Evolutionary conservation across 2,888 invertebrate species (phyloP).

Genomic region (Xylota sylvarum): DNA sequence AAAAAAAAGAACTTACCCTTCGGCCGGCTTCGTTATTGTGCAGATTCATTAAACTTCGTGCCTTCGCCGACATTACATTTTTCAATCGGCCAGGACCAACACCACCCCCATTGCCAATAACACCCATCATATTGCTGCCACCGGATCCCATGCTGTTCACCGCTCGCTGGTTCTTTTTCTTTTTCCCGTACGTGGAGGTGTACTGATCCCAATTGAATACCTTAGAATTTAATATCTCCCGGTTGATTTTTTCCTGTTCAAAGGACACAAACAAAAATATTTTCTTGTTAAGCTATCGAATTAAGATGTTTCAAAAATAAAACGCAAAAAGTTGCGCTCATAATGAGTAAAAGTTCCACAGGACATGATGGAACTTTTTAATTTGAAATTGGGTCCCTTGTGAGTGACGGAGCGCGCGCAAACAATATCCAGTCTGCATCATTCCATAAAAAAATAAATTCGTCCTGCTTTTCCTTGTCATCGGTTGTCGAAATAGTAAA

Average conservation of each 20-base stretch:
- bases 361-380: conserved; percentile 45
- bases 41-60: conserved; percentile 96
- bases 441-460: conserved; percentile 29
- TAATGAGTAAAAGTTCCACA: conserved; percentile 51
- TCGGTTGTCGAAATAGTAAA: conserved; percentile 54
- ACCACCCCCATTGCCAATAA: conserved; percentile 67
- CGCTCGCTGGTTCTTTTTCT: conserved; percentile 83
- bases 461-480: conserved; percentile 25
- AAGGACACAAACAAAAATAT: conserved; percentile 51
- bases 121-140: conserved; percentile 74
- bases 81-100: conserved; percentile 79
- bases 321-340: conserved; percentile 40
- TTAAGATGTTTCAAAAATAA: conserved; percentile 20
- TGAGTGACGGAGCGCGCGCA: conserved; percentile 27
- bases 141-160: conserved; percentile 79
- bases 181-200: conserved; percentile 80
- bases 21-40: conserved; percentile 99
- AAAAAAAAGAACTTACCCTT: conserved; percentile 89
- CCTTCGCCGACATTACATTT: conserved; percentile 84
- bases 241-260: conserved; percentile 84
- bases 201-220: conserved; percentile 82
- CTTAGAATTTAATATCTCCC: conserved; percentile 84
- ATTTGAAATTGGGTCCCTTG: conserved; percentile 47
- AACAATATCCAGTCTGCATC: conserved; percentile 30
- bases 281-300: conserved; percentile 38